These are phyloP conservation scores for Buphagus erythrorhynchus DNA, from an alignment of 2,797 vertebrate species.

Conservation along the genomic window DNA sequence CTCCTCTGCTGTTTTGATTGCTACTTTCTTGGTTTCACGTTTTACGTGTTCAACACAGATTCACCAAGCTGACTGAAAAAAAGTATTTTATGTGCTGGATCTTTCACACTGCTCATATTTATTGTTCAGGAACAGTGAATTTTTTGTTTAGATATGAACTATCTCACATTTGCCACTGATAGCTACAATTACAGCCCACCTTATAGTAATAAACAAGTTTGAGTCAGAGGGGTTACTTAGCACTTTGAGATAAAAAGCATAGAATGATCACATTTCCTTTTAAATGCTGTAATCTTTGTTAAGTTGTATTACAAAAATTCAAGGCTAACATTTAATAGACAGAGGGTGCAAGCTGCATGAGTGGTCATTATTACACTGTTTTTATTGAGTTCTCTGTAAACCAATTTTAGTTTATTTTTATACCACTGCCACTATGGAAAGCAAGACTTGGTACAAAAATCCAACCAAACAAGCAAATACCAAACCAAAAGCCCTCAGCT, in stretches of 20 bases:
- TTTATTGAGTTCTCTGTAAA: not conserved
- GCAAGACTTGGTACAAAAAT: not conserved
- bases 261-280: not conserved
- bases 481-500: not conserved
- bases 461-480: not conserved
- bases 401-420: not conserved
- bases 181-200: not conserved
- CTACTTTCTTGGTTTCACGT: rapidly evolving
- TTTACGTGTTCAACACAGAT: not conserved
- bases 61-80: not conserved
- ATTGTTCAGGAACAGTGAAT: not conserved
- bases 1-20: not conserved
- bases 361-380: not conserved
- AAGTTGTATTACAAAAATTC: not conserved
- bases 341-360: not conserved
- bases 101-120: not conserved
- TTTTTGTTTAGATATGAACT: not conserved
- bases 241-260: not conserved
- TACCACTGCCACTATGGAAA: not conserved
- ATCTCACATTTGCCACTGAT: not conserved
- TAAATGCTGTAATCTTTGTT: not conserved
- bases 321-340: not conserved
- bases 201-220: not conserved
- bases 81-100: not conserved
- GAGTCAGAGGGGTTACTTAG: not conserved